These are phyloP conservation scores for Fregata magnificens DNA, from an alignment of 2,113 vertebrate genomes.

Conservation along the genomic window DNA sequence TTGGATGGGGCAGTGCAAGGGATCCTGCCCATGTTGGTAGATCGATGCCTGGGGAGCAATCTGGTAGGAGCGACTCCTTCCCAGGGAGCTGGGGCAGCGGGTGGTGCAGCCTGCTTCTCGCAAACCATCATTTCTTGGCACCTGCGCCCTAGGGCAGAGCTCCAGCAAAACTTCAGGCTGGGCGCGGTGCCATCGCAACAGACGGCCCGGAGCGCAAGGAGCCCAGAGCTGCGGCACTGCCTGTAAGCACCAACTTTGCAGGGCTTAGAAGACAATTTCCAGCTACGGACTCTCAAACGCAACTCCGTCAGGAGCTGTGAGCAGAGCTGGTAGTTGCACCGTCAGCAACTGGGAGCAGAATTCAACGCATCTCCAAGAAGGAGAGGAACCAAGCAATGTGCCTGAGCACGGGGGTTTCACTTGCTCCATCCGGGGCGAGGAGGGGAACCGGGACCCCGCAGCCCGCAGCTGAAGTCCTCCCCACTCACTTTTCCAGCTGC, in stretches of 20 bases:
- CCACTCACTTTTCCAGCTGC: neutral
- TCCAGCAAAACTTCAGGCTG: neutral
- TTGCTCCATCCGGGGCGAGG: neutral
- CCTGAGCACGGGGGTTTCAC: neutral
- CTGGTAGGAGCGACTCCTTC: neutral
- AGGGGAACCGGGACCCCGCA: neutral
- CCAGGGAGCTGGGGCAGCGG: neutral
- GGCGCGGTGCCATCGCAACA: neutral
- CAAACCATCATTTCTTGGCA: neutral
- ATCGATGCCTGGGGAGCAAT: neutral
- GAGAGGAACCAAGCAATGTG: neutral
- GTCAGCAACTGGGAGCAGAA: fast-evolving
- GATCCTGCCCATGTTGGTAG: neutral
- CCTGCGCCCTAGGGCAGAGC: neutral
- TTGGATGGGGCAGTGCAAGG: neutral
- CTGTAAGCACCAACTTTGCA: neutral
- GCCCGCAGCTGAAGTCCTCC: neutral
- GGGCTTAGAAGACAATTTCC: neutral
- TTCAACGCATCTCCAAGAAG: fast-evolving
- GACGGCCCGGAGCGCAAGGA: neutral
- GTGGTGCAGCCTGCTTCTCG: neutral
- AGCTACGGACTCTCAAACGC: neutral
- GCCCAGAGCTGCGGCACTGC: neutral
- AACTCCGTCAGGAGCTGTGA: fast-evolving
- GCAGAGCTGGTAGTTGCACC: neutral